Percentiles rank a stretch among this genome's conserved stretches.
These are phyloP conservation scores for Heterotis niloticus DNA, from an alignment of 2,113 vertebrate genomes.

Conservation along the genomic window DNA sequence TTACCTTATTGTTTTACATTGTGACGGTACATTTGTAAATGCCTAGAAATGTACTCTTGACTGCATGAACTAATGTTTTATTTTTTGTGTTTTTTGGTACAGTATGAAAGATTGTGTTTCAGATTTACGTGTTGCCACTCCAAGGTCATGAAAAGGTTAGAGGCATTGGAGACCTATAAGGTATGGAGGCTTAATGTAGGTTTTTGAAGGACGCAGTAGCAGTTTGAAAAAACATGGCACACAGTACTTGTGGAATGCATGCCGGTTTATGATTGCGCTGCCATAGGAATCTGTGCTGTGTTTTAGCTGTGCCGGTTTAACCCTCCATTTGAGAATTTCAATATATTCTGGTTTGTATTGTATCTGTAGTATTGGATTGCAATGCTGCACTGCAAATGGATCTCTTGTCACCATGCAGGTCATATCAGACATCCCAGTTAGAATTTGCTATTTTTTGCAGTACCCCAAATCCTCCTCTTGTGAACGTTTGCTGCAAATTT, in stretches of 20 bases:
- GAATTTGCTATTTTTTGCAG: too few species aligned
- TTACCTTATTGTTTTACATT: neutral
- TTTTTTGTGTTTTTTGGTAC: slow-evolving; percentile 40
- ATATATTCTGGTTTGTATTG: neutral
- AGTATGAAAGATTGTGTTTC: slow-evolving; percentile 39
- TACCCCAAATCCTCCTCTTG: too few species aligned
- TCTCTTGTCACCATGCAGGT: too few species aligned
- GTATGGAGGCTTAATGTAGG: slow-evolving; percentile 38
- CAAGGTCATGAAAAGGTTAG: slow-evolving; percentile 47
- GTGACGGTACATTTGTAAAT: neutral
- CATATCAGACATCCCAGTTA: too few species aligned
- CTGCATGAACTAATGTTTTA: neutral
- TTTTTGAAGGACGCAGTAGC: slow-evolving; percentile 39
- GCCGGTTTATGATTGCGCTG: neutral
- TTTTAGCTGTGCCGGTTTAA: neutral
- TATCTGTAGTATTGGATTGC: neutral
- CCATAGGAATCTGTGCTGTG: neutral
- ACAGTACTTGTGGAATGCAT: neutral
- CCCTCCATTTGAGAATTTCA: neutral
- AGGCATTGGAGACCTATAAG: neutral
- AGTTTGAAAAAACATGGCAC: neutral
- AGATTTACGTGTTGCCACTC: slow-evolving; percentile 52
- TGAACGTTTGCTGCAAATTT: too few species aligned
- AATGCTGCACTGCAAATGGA: too few species aligned
- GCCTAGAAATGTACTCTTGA: neutral